Percentiles rank a stretch among this genome's conserved stretches.
Evolutionary conservation across 2,113 vertebrate genomes (phyloP).

Genomic region (Tetraodon nigroviridis): DNA sequence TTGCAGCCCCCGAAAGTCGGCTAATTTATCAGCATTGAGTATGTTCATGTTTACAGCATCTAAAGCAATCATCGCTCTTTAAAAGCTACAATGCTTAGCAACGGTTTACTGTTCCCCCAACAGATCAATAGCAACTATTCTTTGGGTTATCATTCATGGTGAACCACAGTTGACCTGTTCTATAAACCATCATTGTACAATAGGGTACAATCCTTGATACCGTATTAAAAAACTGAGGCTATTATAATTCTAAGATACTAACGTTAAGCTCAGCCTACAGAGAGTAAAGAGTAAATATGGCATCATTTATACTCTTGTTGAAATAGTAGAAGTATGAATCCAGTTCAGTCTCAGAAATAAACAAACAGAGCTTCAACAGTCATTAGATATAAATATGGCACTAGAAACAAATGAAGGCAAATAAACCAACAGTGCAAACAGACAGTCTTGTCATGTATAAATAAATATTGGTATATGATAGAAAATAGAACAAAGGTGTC

Average conservation of each 20-base stretch:
- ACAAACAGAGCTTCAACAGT: conserved; percentile 25
- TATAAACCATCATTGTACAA: conserved; percentile 18
- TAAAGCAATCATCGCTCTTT: conserved; percentile 10
- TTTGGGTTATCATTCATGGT: conserved; percentile 62
- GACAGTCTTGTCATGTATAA: conserved; percentile 38
- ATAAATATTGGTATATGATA: conserved; percentile 48
- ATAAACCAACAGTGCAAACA: conserved; percentile 34
- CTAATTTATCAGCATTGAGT: conserved; percentile 16
- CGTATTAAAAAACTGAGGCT: conserved; percentile 28
- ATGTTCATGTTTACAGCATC: conserved; percentile 13
- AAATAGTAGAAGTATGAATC: conserved; percentile 1
- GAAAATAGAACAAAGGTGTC: conserved; percentile 24
- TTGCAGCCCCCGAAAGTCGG: background rate
- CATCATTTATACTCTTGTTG: conserved; percentile 7
- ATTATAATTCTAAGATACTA: conserved; percentile 2
- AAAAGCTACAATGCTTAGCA: conserved; percentile 16
- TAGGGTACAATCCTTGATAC: conserved; percentile 13
- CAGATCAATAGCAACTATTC: conserved; percentile 55
- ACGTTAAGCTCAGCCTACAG: conserved; percentile 34
- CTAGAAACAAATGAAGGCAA: conserved; percentile 22
- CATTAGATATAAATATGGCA: conserved; percentile 7
- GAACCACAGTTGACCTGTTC: conserved; percentile 19
- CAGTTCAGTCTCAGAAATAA: conserved; percentile 10
- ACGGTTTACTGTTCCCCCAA: conserved; percentile 25
- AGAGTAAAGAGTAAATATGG: background rate